A percentile compares a stretch with the other conserved stretches of the same genome.
These are phyloP conservation scores for Catonia carolina DNA, from an alignment of 2,888 invertebrate genomes.

Conservation along the genomic window DNA sequence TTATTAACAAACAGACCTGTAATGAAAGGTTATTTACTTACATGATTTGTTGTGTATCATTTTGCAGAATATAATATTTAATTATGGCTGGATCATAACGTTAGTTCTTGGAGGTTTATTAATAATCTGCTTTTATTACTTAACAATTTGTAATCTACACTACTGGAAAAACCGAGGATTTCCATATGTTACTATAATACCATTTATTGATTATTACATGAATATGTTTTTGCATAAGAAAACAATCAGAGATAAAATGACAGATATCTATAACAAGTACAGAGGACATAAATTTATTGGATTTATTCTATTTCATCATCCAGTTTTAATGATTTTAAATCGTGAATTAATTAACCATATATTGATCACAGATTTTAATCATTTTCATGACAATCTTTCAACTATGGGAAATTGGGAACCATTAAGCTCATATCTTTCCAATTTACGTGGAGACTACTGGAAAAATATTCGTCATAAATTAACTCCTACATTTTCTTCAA, in stretches of 20 bases:
- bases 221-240: background rate
- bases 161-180: no score
- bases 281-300: conserved; percentile 12
- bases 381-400: conserved; percentile 29
- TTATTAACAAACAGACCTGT: no score
- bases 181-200: no score
- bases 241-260: background rate
- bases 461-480: conserved; percentile 40
- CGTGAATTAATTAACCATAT: conserved; percentile 21
- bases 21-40: no score
- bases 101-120: no score
- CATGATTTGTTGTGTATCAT: no score
- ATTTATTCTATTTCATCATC: conserved; percentile 5
- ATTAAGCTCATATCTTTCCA: conserved; percentile 13
- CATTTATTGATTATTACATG: no score
- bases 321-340: conserved; percentile 17
- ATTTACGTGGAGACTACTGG: conserved; percentile 39
- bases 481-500: conserved; percentile 43
- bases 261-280: conserved; percentile 12
- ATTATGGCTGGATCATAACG: no score
- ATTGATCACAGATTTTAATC: conserved; percentile 30
- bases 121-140: no score
- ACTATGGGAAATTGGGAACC: background rate
- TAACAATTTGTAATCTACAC: no score
- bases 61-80: no score